phyloP scores from a whole-genome alignment of 2,888 invertebrate genomes.

The Melikaiella ostensackeni region DNA sequence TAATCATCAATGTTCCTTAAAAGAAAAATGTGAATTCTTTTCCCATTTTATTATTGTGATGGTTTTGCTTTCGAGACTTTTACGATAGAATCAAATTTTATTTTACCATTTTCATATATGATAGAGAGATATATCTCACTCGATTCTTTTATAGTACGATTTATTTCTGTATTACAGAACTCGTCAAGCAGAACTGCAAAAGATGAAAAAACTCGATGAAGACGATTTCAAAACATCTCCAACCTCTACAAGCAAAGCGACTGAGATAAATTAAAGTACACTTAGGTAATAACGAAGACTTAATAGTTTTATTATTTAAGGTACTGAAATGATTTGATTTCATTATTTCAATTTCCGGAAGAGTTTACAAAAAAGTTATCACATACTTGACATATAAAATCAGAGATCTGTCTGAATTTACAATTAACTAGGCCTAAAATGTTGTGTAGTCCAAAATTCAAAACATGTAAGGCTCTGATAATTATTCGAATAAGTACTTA shows the following conservation, averaged over 20 bases:
- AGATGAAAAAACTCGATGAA: constrained; percentile 65
- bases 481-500: not conserved
- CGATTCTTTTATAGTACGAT: not conserved
- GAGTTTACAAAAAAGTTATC: not conserved
- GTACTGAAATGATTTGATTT: not conserved
- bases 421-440: no score
- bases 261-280: constrained; percentile 64
- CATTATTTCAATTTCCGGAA: not conserved
- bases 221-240: constrained; percentile 67
- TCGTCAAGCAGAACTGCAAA: constrained; percentile 64
- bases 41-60: no score
- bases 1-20: no score
- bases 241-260: constrained; percentile 57
- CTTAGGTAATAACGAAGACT: not conserved
- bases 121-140: not conserved
- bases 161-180: constrained; percentile 54
- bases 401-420: not conserved
- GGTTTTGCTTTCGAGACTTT: not conserved
- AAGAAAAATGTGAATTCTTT: not conserved
- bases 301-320: not conserved
- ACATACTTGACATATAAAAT: not conserved
- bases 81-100: not conserved
- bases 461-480: no score
- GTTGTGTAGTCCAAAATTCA: no score
- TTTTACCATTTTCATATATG: not conserved